Evolutionary conservation across 1,140 invertebrate genomes (phyloP).

Genomic region (Brachionus paranguensis): DNA sequence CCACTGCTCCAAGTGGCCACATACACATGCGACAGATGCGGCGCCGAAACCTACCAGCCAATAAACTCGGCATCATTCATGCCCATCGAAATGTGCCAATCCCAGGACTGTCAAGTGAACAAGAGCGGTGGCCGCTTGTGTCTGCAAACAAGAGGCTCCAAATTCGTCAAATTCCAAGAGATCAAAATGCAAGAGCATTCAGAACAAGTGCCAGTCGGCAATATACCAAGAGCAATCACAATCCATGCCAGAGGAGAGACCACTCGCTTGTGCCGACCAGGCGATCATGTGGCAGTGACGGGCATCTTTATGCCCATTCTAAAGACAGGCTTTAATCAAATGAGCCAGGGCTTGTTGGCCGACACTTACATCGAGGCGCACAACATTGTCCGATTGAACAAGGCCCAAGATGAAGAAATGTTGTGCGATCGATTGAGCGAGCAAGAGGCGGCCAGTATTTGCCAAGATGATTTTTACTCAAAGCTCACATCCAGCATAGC

Average conservation of each 20-base stretch:
- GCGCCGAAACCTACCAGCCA: slow-evolving; percentile 93
- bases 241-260: slow-evolving; percentile 85
- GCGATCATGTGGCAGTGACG: slow-evolving; percentile 84
- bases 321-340: slow-evolving; percentile 68
- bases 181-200: slow-evolving; percentile 94
- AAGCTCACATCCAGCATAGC: slow-evolving; percentile 86
- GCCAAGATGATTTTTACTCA: slow-evolving; percentile 69
- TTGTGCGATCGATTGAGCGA: slow-evolving; percentile 71
- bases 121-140: slow-evolving; percentile 77
- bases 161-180: slow-evolving; percentile 98
- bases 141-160: slow-evolving; percentile 89
- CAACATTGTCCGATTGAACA: slow-evolving; percentile 62
- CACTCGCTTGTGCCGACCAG: slow-evolving; percentile 80
- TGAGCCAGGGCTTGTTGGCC: slow-evolving; percentile 75
- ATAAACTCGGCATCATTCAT: slow-evolving; percentile 66
- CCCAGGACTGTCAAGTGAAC: slow-evolving; percentile 86
- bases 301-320: slow-evolving; percentile 67
- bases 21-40: slow-evolving; percentile 96
- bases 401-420: slow-evolving; percentile 64
- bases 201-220: slow-evolving; percentile 95
- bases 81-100: slow-evolving; percentile 79
- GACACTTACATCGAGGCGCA: slow-evolving; percentile 94
- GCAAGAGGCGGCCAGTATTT: slow-evolving; percentile 56
- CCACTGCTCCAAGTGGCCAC: slow-evolving; percentile 91
- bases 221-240: slow-evolving; percentile 87